A percentile compares a stretch with the other conserved stretches of the same genome.
These are phyloP conservation scores for Morinoia aosen DNA, from an alignment of 2,888 invertebrate species.

Conservation along the genomic window DNA sequence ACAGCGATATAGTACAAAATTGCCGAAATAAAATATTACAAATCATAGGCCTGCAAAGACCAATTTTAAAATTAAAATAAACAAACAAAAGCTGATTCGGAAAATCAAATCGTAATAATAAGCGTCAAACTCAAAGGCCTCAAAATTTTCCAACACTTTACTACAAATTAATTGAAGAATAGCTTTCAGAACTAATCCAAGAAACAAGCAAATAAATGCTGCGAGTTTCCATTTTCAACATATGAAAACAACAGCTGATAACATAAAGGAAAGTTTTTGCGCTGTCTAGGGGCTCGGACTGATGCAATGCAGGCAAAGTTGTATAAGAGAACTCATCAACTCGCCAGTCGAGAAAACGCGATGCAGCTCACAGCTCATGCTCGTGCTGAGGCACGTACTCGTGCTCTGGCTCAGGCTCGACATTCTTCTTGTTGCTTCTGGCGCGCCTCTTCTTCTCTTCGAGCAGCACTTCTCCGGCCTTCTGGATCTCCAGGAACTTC, in stretches of 20 bases:
- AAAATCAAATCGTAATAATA: neutral
- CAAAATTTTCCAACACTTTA: neutral
- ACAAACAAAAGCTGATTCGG: neutral
- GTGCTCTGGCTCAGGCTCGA: neutral
- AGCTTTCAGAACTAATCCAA: neutral
- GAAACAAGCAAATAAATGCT: neutral
- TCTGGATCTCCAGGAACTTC: slow-evolving; percentile 91
- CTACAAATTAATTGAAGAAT: neutral
- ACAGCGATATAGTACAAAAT: no score
- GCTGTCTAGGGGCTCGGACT: neutral
- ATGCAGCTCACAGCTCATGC: neutral
- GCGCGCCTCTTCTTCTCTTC: slow-evolving; percentile 84
- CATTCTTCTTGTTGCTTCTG: slow-evolving; percentile 77
- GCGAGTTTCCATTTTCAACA: neutral
- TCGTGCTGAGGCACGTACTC: neutral
- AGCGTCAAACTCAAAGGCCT: neutral
- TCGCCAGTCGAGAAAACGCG: neutral
- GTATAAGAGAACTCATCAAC: neutral
- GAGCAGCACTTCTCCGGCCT: slow-evolving; percentile 90
- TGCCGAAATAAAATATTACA: neutral
- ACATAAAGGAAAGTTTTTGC: neutral
- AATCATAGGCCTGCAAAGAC: neutral
- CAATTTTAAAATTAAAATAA: neutral
- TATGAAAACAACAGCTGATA: neutral
- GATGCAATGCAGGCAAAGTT: neutral